Conservation (phyloP, 2,888 invertebrate genomes). For the Heliconius aoede region DNA sequence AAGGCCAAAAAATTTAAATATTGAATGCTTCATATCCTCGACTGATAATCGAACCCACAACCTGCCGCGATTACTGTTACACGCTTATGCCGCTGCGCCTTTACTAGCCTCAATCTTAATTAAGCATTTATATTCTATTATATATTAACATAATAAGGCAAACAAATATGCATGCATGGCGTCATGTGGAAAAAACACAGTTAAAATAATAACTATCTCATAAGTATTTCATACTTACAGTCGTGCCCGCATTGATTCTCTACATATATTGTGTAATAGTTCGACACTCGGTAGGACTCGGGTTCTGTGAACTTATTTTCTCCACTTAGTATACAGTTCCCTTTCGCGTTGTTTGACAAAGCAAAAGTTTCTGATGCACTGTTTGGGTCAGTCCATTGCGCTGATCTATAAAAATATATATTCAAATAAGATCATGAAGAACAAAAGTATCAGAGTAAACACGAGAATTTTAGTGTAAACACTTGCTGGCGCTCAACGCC, state of each 20-base stretch:
- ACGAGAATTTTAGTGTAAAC: too few relatives aligned
- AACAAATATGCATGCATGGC: not conserved
- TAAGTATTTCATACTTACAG: constrained; percentile 69
- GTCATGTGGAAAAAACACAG: not conserved
- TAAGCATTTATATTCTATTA: not conserved
- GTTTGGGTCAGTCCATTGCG: constrained; percentile 72
- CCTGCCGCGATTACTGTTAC: too few relatives aligned
- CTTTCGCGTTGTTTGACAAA: constrained; percentile 65
- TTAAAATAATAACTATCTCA: not conserved
- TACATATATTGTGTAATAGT: constrained; percentile 90
- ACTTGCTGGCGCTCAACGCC: too few relatives aligned
- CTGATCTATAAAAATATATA: constrained; percentile 61
- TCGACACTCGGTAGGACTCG: constrained; percentile 89
- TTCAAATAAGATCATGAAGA: too few relatives aligned
- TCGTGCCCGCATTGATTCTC: constrained; percentile 91
- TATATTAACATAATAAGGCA: not conserved
- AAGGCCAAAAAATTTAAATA: too few relatives aligned
- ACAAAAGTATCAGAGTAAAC: too few relatives aligned
- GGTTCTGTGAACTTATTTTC: constrained; percentile 90
- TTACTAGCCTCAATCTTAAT: too few relatives aligned
- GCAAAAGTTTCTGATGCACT: constrained; percentile 64
- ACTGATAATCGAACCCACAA: too few relatives aligned
- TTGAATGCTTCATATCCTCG: too few relatives aligned
- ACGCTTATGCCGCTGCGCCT: too few relatives aligned
- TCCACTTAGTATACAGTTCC: constrained; percentile 88